These are phyloP conservation scores for Fregetta grallaria DNA, from an alignment of 2,113 vertebrate species.

Conservation along the genomic window DNA sequence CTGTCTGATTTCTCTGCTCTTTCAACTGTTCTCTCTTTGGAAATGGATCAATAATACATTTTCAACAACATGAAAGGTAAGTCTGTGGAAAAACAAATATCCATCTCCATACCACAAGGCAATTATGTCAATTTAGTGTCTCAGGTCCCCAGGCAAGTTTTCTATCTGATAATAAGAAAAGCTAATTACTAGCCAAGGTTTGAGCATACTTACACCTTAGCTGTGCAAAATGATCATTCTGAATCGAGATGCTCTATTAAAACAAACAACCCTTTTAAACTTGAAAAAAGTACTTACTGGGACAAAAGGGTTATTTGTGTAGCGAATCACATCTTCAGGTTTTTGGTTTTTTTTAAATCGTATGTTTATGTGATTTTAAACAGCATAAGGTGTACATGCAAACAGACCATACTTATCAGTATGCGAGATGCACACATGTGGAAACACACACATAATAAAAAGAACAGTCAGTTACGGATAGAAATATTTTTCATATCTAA, in stretches of 20 bases:
- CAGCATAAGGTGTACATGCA: background rate
- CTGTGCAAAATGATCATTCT: background rate
- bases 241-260: background rate
- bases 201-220: background rate
- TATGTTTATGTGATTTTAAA: background rate
- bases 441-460: background rate
- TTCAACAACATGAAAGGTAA: background rate
- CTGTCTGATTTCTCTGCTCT: background rate
- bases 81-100: background rate
- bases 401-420: background rate
- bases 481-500: background rate
- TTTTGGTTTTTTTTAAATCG: background rate
- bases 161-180: background rate
- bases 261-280: background rate
- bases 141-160: background rate
- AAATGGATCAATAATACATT: background rate
- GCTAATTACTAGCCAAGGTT: background rate
- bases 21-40: background rate
- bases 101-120: background rate
- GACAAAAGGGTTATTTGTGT: background rate
- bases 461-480: background rate
- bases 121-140: background rate
- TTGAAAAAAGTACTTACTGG: background rate
- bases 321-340: background rate
- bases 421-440: background rate